Conservation (phyloP, 2,113 vertebrate genomes). For the Rhynchomys soricoides region DNA sequence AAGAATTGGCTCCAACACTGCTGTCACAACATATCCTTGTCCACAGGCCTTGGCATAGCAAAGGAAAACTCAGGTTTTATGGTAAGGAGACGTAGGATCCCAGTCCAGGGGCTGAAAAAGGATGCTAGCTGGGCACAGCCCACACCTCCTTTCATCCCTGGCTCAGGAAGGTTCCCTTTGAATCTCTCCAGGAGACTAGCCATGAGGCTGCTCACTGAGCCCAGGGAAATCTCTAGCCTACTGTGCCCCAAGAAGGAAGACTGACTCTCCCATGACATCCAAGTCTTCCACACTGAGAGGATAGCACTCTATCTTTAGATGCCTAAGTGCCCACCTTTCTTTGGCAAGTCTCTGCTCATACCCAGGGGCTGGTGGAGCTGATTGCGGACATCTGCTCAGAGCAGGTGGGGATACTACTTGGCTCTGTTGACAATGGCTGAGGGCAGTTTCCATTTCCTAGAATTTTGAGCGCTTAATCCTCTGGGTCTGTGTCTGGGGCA, state of each 20-base stretch:
- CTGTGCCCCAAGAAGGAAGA: background rate
- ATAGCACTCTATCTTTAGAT: background rate
- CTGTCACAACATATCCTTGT: too few species aligned
- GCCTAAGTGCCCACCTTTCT: constrained; percentile 29
- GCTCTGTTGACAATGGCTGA: background rate
- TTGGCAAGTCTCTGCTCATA: background rate
- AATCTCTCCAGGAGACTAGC: background rate
- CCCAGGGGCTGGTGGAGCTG: background rate
- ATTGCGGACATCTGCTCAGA: background rate
- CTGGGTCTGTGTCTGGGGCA: background rate
- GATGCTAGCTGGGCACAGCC: background rate
- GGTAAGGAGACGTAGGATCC: background rate
- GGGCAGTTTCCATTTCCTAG: constrained; percentile 45
- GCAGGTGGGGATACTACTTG: constrained; percentile 28
- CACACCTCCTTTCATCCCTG: background rate
- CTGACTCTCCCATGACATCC: background rate
- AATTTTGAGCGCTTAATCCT: constrained; percentile 63
- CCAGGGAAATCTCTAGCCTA: background rate
- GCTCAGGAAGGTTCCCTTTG: background rate
- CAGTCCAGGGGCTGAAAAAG: background rate
- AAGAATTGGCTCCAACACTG: background rate
- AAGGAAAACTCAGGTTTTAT: background rate
- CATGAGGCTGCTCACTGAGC: background rate
- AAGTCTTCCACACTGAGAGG: background rate
- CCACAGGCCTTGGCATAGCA: background rate